phyloP scores from a whole-genome alignment of 1,140 invertebrate genomes.

The Amyelois transitella region DNA sequence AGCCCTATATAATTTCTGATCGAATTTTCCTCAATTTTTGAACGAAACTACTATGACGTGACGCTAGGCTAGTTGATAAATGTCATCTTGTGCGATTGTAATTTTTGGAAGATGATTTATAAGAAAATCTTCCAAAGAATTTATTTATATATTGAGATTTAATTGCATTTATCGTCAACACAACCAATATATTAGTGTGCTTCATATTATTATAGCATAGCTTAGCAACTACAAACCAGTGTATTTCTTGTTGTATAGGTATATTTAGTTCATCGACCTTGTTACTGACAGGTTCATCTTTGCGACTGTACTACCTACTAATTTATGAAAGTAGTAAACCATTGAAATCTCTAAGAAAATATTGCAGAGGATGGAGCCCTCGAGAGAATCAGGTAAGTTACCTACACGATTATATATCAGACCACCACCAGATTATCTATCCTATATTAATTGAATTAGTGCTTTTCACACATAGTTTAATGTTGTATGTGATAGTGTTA shows the following conservation, averaged over 20 bases:
- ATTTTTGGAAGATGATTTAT: constrained; percentile 23
- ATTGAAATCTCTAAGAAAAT: constrained; percentile 31
- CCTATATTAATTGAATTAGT: neutral
- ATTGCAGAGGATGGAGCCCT: constrained; percentile 64
- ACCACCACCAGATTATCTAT: neutral
- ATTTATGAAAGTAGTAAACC: constrained; percentile 63
- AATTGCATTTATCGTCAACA: neutral
- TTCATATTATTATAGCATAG: neutral
- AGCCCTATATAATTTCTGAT: no score
- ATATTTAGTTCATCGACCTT: constrained; percentile 75
- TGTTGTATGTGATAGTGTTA: no score
- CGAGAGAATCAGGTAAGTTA: constrained; percentile 64
- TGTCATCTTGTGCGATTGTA: constrained; percentile 31
- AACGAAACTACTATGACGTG: constrained; percentile 50
- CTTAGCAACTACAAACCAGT: constrained; percentile 16
- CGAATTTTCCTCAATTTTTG: constrained; percentile 5
- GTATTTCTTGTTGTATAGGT: constrained; percentile 59
- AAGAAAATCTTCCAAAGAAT: constrained; percentile 14
- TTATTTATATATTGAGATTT: constrained; percentile 8
- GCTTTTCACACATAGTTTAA: no score
- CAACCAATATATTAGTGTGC: neutral
- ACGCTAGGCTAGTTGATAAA: constrained; percentile 64
- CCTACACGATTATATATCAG: neutral
- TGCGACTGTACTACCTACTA: constrained; percentile 52
- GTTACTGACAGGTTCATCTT: constrained; percentile 74